Base-by-base conservation (phyloP, 1,140 invertebrate species). In the Hetaerina americana region DNA sequence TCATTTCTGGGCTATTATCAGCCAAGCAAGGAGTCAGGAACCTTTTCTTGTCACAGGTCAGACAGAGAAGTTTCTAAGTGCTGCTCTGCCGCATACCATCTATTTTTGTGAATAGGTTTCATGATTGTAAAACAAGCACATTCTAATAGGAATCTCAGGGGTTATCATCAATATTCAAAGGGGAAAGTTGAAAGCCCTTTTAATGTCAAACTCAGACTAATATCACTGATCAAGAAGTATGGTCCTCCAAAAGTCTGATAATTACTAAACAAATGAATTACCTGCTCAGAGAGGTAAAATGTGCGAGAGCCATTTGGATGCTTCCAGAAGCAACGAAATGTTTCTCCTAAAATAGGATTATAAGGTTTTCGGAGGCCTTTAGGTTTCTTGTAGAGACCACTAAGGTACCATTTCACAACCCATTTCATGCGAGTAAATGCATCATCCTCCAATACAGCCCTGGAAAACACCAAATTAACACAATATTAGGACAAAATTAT, bases 321-420 rank as follows among this genome's bases (percentile, higher is more conserved):
- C 75, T 89, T 82, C 94, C 94, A 97, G 80, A 89, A 95, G 77
- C 95, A 97, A 0, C 95, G 86, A 81, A 95, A 97, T 0, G 88
- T 91, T 84, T 97, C 95, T 0, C 95, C 95, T 31, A 97, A 83
- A 66, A 97, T 92, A 0, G 95, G 94, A 85, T 97, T 97, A 79
- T 97, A 97, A 0, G 95, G 95, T 79, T 97, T 97, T 81, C 97
- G 97, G n/a, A 96, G 83, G 49, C 78, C 95, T 88, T 85, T 95
- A 84, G 78, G 94, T 88, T 86, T 97, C 89, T 84, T 96, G 85
- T 79, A 88, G 95, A 78, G 89, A 86, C 87, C 87, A 28, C 86
- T 87, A 26, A 97, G 83, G 80, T 97, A 97, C 94, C 94, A 97
- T 76, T 90, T 87, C 0, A 95, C 89, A 8, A 97, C 89, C 3